Base-by-base conservation (phyloP, 2,888 invertebrate genomes). In the Parapristionchus giblindavisi region DNA sequence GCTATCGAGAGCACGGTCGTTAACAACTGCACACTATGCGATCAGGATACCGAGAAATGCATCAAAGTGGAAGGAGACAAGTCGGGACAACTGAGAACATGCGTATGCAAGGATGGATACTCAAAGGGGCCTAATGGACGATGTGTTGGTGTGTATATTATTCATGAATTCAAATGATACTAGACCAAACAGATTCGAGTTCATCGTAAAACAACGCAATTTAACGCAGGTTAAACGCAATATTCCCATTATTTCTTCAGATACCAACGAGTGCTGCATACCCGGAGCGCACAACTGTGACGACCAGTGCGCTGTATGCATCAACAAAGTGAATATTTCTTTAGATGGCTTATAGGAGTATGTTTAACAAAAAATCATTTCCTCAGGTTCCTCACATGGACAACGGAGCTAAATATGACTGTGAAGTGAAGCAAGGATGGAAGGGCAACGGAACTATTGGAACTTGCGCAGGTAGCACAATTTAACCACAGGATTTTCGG, bases 11-110 rank as follows among this genome's bases (percentile, higher is more conserved):
- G 36, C 17, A 51, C 32, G 21, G 40, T 51, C 1, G 74, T 74
- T 24, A 74, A 74, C 54, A 74, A 74, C 74, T 74, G 74, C 40
- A 74, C 74, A 24, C 27, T 74, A 27, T 74, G 74, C 51, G 60
- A 60, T 17, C 17, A n/a, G 27, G 29, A 63, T 21, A 74, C 54
- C 0, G 74, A 74, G 29, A 38, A 27, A 1, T 74, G 74, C 52
- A n/a, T 24, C 21, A 17, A 38, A 1, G 74, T 74, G 5, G 1
- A 8, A 29, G 63, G 74, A 8, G 74, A 65, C 36, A 65, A 61
- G 54, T 24, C 34, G 21, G 74, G 63, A 24, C 32, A 32, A 6
- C 65, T 74, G 2, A 51, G 40, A 54, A 52, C 24, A 0, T 74
- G 74, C 65, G 63, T 40, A 5, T 74, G 74, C 65, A 63, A 65